A percentile compares a stretch with the other conserved stretches of the same genome.
Evolutionary conservation across 2,888 invertebrate species (phyloP).

Genomic region (Caenorhabditis doughertyi): DNA sequence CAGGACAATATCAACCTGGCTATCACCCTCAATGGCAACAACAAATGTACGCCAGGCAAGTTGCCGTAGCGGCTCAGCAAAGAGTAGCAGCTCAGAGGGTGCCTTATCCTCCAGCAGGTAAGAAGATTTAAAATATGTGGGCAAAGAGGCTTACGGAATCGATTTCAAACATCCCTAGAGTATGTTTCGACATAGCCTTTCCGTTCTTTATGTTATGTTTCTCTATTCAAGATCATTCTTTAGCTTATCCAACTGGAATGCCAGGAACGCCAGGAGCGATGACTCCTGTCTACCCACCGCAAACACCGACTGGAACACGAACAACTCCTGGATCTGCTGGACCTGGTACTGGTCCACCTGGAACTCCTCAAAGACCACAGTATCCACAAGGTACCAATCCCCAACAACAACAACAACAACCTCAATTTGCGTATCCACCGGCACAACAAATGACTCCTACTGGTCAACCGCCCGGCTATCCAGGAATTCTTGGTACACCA

Average conservation of each 20-base stretch:
- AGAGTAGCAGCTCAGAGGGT: constrained; percentile 45
- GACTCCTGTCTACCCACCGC: constrained; percentile 49
- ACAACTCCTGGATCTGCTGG: constrained; percentile 45
- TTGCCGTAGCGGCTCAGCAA: constrained; percentile 33
- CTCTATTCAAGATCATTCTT: background rate
- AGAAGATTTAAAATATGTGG: background rate
- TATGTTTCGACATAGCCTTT: background rate
- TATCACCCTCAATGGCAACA: constrained; percentile 49
- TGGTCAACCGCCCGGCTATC: constrained; percentile 46
- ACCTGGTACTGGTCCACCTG: constrained; percentile 26
- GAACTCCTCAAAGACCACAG: constrained; percentile 42
- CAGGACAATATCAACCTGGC: constrained; percentile 23
- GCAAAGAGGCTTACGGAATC: background rate
- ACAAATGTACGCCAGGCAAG: constrained; percentile 49
- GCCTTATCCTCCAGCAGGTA: constrained; percentile 53
- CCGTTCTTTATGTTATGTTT: background rate
- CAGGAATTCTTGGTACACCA: constrained; percentile 25
- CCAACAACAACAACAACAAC: constrained; percentile 27
- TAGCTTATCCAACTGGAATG: constrained; percentile 45
- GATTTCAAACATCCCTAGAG: background rate
- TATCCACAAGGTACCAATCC: constrained; percentile 55
- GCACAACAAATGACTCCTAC: constrained; percentile 53
- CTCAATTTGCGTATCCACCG: constrained; percentile 43
- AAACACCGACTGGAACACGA: constrained; percentile 30
- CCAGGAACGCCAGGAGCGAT: constrained; percentile 29